Conservation (phyloP, 1,140 invertebrate genomes). For the Coptotermes formosanus region DNA sequence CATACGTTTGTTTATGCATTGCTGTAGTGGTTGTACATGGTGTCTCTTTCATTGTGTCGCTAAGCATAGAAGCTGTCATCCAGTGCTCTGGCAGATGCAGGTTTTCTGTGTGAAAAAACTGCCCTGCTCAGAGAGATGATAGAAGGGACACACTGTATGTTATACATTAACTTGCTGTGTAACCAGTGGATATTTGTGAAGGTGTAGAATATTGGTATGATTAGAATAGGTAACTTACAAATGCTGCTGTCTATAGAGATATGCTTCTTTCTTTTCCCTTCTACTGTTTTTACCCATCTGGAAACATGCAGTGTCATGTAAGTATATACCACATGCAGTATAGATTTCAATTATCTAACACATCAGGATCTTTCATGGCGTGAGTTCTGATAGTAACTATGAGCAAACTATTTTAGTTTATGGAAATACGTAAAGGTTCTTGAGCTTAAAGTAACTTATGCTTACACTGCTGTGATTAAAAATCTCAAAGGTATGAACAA, state of each 20-base stretch:
- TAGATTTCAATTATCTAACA: not conserved
- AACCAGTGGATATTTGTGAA: not conserved
- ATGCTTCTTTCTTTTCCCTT: not conserved
- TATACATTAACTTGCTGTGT: not conserved
- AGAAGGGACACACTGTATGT: not conserved
- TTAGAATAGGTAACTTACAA: not conserved
- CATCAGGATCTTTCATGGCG: not conserved
- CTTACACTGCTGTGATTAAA: too few species aligned
- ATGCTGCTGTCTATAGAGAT: not conserved
- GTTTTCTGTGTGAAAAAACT: too few species aligned
- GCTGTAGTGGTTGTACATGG: not conserved
- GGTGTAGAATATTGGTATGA: not conserved
- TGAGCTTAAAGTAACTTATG: too few species aligned
- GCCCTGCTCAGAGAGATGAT: too few species aligned
- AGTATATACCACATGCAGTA: not conserved
- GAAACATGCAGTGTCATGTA: not conserved
- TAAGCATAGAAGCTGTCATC: too few species aligned
- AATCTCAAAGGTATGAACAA: too few species aligned
- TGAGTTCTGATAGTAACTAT: not conserved
- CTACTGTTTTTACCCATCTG: not conserved
- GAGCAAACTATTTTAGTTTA: too few species aligned
- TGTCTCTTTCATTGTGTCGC: too few species aligned
- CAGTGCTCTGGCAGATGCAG: too few species aligned
- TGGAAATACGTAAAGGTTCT: too few species aligned
- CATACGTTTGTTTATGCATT: conserved; percentile 39